phyloP scores from a whole-genome alignment of 2,888 invertebrate species.

The Torymus auratus region DNA sequence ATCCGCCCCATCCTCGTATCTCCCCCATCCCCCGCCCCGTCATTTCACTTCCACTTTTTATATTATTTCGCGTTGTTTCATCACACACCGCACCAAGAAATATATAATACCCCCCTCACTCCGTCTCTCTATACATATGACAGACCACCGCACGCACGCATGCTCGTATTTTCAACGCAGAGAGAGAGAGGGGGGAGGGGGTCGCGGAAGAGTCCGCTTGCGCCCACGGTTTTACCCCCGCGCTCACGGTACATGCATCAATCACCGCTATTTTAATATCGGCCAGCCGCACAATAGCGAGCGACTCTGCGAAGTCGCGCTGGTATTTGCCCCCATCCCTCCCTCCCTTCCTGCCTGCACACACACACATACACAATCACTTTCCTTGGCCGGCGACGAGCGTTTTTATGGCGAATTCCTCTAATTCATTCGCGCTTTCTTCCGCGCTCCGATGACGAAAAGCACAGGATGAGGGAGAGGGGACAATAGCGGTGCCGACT shows the following conservation, averaged over 20 bases:
- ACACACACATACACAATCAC: conserved; percentile 54
- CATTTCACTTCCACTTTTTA: not conserved
- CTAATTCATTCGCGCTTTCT: conserved; percentile 69
- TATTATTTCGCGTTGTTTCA: conserved; percentile 1
- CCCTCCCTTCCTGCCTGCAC: not conserved
- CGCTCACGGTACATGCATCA: conserved; percentile 74
- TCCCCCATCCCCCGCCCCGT: too few relatives aligned
- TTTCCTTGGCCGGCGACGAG: conserved; percentile 51
- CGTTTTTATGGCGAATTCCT: conserved; percentile 73
- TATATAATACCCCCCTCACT: too few relatives aligned
- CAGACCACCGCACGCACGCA: not conserved
- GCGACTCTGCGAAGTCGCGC: conserved; percentile 10
- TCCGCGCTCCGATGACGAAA: conserved; percentile 2
- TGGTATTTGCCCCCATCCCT: conserved; percentile 15
- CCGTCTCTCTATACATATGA: too few relatives aligned
- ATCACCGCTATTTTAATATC: conserved; percentile 77
- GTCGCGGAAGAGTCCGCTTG: conserved; percentile 46
- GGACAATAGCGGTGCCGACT: too few relatives aligned
- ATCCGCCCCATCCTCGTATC: too few relatives aligned
- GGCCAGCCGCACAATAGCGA: conserved; percentile 73
- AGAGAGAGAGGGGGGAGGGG: not conserved
- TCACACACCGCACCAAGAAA: not conserved
- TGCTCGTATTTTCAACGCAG: conserved; percentile 64
- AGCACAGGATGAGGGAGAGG: too few relatives aligned
- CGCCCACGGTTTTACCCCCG: too few relatives aligned